Percentiles rank a stretch among this genome's conserved stretches.
phyloP scores from a whole-genome alignment of 2,113 vertebrate genomes.

The Bubo bubo region DNA sequence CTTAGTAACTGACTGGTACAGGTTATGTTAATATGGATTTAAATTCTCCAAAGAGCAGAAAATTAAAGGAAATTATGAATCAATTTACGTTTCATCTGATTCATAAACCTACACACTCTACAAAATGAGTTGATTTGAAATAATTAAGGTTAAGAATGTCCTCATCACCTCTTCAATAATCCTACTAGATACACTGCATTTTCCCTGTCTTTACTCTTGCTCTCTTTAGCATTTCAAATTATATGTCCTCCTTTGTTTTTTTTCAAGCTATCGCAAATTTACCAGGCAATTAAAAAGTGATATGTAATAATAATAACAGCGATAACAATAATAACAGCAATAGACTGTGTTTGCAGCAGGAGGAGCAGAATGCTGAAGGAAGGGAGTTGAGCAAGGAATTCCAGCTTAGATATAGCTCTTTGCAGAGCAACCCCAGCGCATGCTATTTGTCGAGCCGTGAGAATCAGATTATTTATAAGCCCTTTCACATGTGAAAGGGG shows the following conservation, averaged over 20 bases:
- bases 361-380: not conserved
- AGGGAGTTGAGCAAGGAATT: not conserved
- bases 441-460: fast-evolving
- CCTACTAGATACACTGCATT: not conserved
- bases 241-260: not conserved
- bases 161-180: slow-evolving; percentile 50
- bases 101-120: slow-evolving; percentile 58
- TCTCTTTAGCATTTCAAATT: slow-evolving; percentile 40
- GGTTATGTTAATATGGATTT: slow-evolving; percentile 45
- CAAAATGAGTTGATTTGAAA: slow-evolving; percentile 49
- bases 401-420: not conserved
- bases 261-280: not conserved
- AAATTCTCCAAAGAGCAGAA: slow-evolving; percentile 59
- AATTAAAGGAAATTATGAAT: slow-evolving; percentile 66
- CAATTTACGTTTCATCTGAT: slow-evolving; percentile 58
- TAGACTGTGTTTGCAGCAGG: not conserved
- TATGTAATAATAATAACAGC: not conserved
- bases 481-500: not conserved
- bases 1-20: slow-evolving; percentile 37
- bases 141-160: slow-evolving; percentile 62
- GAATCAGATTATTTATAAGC: not conserved
- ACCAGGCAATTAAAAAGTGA: slow-evolving; percentile 34
- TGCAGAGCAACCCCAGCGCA: not conserved
- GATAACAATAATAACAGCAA: not conserved
- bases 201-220: not conserved